Base-by-base conservation (phyloP, 2,113 vertebrate genomes). In the Cairina moschata region DNA sequence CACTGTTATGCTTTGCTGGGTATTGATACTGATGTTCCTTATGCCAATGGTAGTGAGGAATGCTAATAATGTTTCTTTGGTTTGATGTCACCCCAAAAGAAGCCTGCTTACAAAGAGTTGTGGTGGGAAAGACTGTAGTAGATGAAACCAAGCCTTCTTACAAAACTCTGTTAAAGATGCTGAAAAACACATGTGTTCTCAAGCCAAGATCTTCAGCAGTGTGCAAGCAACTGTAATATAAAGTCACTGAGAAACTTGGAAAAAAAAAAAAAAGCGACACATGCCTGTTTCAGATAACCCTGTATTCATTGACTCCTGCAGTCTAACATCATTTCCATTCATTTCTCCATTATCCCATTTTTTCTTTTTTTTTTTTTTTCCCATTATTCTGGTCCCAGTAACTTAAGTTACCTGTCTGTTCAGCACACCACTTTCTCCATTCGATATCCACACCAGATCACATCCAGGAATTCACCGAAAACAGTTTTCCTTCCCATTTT, bases 71-170 rank as follows among this genome's bases (percentile, higher is more conserved):
- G 11, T 40, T 79, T 69, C 54, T 60, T 72, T 9, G 11, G 63
- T 83, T 31, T 96, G 86, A 80, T 91, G 58, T 93, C 95, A 88
- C 44, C 44, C 48, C 69, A 29, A 69, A 92, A 40, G 66, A 54
- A 94, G 80, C 56, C 75, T 82, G 38, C 15, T 69, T 67, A 26
- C 73, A 74, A 23, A 82, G 44, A 77, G 29, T 56, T 94, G 75
- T 56, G 87, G 63, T 86, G 58, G 82, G 40, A 40, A 83, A 62
- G 56, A 88, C 50, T 83, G 46, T n/a, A 28, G 73, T 1, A 74
- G 59, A 50, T 60, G 7, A 81, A 90, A 36, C 76, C 34, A 77
- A 56, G 5, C 25, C 34, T 83, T 95, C 58, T 67, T 77, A 48
- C 20, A 14, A 65, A 76, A 67, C 54, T 34, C 12, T 60, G 2